Percentiles rank a stretch among this genome's conserved stretches.
These are phyloP conservation scores for Orthonychiurus folsomi DNA, from an alignment of 2,888 invertebrate species.

Conservation along the genomic window DNA sequence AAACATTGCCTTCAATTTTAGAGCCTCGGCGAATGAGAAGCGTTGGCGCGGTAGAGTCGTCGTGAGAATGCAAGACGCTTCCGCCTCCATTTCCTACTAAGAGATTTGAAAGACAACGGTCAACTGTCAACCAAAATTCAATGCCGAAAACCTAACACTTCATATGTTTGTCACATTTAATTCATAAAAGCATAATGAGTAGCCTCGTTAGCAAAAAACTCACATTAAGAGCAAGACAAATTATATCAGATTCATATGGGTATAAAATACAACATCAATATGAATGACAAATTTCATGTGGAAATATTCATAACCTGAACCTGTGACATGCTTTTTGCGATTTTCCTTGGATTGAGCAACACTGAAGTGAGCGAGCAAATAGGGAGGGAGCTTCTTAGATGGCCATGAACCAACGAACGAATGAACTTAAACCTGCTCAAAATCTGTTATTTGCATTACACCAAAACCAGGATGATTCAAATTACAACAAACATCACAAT, in stretches of 20 bases:
- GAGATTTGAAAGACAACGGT: too few relatives aligned
- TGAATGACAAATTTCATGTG: not conserved
- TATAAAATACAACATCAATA: not conserved
- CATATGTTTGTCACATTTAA: too few relatives aligned
- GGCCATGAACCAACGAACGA: not conserved
- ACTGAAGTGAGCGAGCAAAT: not conserved
- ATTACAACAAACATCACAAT: not conserved
- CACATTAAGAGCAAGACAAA: not conserved
- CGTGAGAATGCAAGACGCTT: not conserved
- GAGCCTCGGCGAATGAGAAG: not conserved
- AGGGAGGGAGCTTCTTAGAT: not conserved
- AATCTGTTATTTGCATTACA: not conserved
- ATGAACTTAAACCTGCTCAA: not conserved
- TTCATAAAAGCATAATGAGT: too few relatives aligned
- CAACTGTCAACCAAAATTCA: too few relatives aligned
- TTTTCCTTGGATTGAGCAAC: constrained; percentile 1
- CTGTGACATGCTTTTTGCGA: not conserved
- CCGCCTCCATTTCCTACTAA: too few relatives aligned
- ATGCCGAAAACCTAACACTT: too few relatives aligned
- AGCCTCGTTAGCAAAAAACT: too few relatives aligned
- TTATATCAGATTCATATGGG: not conserved
- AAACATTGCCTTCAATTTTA: not conserved
- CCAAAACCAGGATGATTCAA: not conserved
- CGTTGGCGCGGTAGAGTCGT: not conserved
- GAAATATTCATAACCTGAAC: not conserved